Evolutionary conservation across 2,888 invertebrate genomes (phyloP), one percentile per base, ranked within the genome.

Genomic region (Baronia brevicornis): DNA sequence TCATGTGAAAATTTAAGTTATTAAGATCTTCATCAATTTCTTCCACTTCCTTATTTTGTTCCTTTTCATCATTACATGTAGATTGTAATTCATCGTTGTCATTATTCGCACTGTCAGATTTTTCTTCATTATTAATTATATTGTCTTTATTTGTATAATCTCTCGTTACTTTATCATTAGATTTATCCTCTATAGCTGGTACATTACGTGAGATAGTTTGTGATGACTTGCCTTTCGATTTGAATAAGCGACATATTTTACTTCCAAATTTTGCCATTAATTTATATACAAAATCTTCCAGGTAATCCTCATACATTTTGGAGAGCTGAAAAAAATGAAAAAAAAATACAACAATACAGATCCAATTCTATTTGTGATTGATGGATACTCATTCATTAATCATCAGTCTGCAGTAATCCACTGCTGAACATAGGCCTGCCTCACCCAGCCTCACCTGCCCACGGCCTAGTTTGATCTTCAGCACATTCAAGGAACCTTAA

Each of bases 281-380:
- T 49, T 66, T 79, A 48, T 87, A 84, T 4, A 87, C 63, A 38
- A 88, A 74, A 51, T 89, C 88, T 64, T 92, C 91, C 27, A 92
- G 70, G 54, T 89, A 90, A 53, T 91, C 91, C 69, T 93, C 91
- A 26, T 90, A 92, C 87, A 91, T 89, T 72, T 88, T 90, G 3
- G 90, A 90, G 6, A 94, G 63, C 89, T 91, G 71, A 13, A 86
- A 64, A 29, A 53, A 32, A 40, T 27, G 7, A 10, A 35, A 38
- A 5, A 10, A 9, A n/a, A n/a, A n/a, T n/a, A n/a, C n/a, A n/a
- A n/a, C n/a, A n/a, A n/a, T n/a, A n/a, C n/a, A n/a, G n/a, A n/a
- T n/a, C n/a, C n/a, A n/a, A n/a, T n/a, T n/a, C n/a, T n/a, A n/a
- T n/a, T n/a, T n/a, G n/a, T n/a, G n/a, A n/a, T n/a, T n/a, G n/a